Evolutionary conservation across 1,140 invertebrate species (phyloP).

Genomic region (Bombus fervidus): DNA sequence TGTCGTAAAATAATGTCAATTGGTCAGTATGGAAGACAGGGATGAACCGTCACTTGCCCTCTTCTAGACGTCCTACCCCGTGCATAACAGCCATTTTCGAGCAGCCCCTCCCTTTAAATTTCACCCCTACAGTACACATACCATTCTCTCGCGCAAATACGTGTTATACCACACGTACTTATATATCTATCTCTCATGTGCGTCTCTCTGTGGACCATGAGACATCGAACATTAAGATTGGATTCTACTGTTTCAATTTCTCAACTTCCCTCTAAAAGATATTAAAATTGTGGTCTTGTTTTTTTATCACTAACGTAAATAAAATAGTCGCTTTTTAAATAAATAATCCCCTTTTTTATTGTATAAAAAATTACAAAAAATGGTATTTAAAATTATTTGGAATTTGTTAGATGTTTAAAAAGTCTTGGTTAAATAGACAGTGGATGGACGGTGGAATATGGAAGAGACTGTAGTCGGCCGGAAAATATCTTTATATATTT

Average conservation of each 20-base stretch:
- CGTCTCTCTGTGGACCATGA: neutral
- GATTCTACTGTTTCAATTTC: neutral
- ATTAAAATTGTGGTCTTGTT: neutral
- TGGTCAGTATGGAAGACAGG: conserved; percentile 68
- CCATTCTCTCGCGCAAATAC: conserved; percentile 44
- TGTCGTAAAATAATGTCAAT: conserved; percentile 72
- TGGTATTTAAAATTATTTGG: neutral
- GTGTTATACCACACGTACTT: conserved; percentile 17
- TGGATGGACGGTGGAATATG: neutral
- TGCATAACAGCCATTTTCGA: conserved; percentile 76
- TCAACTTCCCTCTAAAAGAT: neutral
- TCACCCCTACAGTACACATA: conserved; percentile 62
- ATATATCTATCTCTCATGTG: neutral
- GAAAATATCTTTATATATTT: conserved; percentile 81
- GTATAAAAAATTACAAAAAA: neutral
- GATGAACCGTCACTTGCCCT: conserved; percentile 71
- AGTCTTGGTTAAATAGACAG: neutral
- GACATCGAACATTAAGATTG: neutral
- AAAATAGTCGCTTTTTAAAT: neutral
- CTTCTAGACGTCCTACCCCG: conserved; percentile 70
- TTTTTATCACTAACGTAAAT: neutral
- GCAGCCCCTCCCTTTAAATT: conserved; percentile 77
- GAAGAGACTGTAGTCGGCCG: conserved; percentile 63
- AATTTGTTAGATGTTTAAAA: neutral
- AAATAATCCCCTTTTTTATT: neutral